Base-by-base conservation (phyloP, 2,888 invertebrate genomes). In the Luperina testacea region DNA sequence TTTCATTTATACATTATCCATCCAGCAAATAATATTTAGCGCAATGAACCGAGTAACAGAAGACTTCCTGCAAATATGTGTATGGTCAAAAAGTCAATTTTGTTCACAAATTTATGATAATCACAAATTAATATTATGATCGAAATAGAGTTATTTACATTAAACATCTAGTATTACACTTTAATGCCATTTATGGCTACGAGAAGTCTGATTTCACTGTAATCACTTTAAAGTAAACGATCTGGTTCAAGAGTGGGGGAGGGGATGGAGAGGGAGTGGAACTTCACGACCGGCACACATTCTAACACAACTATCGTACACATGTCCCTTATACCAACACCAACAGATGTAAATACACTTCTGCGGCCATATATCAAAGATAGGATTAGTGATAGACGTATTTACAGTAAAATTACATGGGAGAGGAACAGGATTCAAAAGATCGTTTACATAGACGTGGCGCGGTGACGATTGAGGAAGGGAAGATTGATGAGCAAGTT, bases 371-470 rank as follows among this genome's bases (percentile, higher is more conserved):
- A n/a, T 27, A 7, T 61, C 7, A 48, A 48, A 53, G 7, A 38
- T 59, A 70, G 32, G 17, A 38, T 64, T 61, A 74, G 42, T 51
- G 67, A 64, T 75, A 78, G 42, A 75, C 15, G 20, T 80, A 75
- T 82, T 65, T 80, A 78, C 42, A 72, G 24, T 32, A 68, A 79
- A 81, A 27, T 63, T 59, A 75, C 38, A 67, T 0, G 57, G 71
- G 64, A 68, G 51, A 72, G 51, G 75, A 57, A n/a, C 65, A 67
- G 51, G 70, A 76, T 75, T 76, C 64, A 53, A 69, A 38, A 76
- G 76, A 77, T 63, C 76, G 61, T 72, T 88, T 84, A 87, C 17
- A 80, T 61, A 69, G 87, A 78, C 53, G 77, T 64, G 27, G 82
- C 51, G n/a, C 82, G 87, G 53, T 71, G 72, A 5, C 72, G 74